Percentiles rank a stretch among this genome's conserved stretches.
These are phyloP conservation scores for Oncorhynchus clarkii DNA, from an alignment of 2,113 vertebrate species.

Conservation along the genomic window DNA sequence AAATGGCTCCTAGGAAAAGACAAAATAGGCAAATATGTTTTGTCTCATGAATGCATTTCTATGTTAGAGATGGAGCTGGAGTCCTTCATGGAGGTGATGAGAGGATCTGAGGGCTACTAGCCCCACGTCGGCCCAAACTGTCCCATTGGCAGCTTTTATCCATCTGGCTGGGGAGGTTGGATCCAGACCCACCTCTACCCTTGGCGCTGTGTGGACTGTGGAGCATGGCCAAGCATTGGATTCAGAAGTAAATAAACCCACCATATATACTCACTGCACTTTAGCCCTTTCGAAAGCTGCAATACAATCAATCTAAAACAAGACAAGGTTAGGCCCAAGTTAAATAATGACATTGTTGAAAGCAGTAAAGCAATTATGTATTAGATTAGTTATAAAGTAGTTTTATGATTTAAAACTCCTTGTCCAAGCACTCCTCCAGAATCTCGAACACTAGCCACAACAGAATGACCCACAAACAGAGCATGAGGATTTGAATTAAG, in stretches of 20 bases:
- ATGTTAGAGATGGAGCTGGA: constrained; percentile 8
- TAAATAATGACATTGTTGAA: too few species aligned
- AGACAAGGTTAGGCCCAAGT: too few species aligned
- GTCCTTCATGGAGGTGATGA: background rate
- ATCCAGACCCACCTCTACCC: background rate
- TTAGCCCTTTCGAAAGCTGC: too few species aligned
- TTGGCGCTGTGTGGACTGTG: too few species aligned
- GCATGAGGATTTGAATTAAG: background rate
- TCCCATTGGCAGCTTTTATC: too few species aligned
- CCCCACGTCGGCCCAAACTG: background rate
- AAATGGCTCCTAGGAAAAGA: constrained; percentile 6
- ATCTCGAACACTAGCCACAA: background rate
- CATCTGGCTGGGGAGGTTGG: background rate
- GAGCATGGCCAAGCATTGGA: background rate
- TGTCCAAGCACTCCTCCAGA: background rate
- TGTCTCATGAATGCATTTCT: background rate
- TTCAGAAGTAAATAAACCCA: background rate
- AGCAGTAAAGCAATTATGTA: background rate
- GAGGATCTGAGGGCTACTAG: too few species aligned
- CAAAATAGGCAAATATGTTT: constrained; percentile 9
- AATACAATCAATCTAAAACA: too few species aligned
- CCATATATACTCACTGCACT: too few species aligned
- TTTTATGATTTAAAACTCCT: background rate
- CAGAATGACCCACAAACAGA: background rate
- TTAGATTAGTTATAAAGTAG: background rate